phyloP scores from a whole-genome alignment of 2,113 vertebrate genomes.

The Microcebus lehilahytsara region DNA sequence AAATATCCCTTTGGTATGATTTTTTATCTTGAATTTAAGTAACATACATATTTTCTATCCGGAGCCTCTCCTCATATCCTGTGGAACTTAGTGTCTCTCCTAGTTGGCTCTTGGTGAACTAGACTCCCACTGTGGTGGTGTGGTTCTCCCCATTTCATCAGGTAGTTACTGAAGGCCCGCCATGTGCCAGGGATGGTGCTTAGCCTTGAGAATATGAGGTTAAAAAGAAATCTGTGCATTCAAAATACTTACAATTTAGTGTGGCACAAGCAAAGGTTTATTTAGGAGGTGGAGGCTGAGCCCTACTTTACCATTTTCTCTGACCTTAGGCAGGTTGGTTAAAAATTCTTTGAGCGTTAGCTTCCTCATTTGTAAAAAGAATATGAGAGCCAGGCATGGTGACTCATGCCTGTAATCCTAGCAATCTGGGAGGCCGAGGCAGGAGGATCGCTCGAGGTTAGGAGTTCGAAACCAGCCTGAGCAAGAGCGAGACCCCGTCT shows the following conservation, averaged over 20 bases:
- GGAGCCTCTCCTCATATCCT: neutral
- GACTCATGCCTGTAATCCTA: too few relatives aligned
- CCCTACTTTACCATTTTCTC: neutral
- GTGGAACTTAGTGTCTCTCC: neutral
- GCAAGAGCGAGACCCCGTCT: too few relatives aligned
- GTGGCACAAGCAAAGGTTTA: neutral
- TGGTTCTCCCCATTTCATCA: neutral
- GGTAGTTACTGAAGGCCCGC: neutral
- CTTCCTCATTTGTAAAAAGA: constrained; percentile 1
- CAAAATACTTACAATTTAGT: neutral
- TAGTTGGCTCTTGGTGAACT: neutral
- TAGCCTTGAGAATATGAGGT: neutral
- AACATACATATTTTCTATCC: neutral
- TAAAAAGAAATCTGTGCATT: neutral
- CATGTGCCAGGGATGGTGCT: neutral
- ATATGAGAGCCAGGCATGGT: neutral
- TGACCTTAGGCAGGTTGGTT: neutral
- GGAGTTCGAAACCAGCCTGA: too few relatives aligned
- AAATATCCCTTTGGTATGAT: neutral
- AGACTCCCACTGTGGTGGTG: neutral
- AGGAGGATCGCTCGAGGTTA: too few relatives aligned
- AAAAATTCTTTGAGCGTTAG: neutral
- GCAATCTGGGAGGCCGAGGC: too few relatives aligned
- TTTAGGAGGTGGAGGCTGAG: neutral
- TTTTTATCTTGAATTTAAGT: neutral